Evolutionary conservation across 2,888 invertebrate genomes (phyloP).

Genomic region (Xiphydria camelus): DNA sequence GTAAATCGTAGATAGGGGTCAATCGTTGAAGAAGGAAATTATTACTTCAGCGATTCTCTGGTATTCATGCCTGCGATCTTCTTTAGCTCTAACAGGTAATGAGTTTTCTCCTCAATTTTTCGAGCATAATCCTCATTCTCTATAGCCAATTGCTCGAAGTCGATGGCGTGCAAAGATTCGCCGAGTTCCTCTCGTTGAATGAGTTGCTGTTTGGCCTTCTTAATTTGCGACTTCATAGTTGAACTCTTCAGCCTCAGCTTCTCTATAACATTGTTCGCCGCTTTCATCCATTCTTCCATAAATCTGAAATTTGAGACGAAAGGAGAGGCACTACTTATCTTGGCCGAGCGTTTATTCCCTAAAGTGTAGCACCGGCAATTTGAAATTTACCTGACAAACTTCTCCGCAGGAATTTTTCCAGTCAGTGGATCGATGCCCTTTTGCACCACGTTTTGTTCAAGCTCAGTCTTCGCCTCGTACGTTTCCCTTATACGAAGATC

Average conservation of each 20-base stretch:
- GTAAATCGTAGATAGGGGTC: neutral
- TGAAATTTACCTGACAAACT: constrained; percentile 58
- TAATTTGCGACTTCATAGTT: constrained; percentile 62
- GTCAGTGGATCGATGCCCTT: constrained; percentile 64
- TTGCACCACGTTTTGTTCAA: constrained; percentile 61
- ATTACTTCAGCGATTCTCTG: neutral
- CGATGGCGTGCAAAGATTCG: constrained; percentile 64
- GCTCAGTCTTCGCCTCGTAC: constrained; percentile 58
- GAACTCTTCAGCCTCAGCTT: constrained; percentile 64
- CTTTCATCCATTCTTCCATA: constrained; percentile 66
- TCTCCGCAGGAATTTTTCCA: constrained; percentile 67
- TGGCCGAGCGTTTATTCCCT: neutral
- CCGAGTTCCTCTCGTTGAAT: constrained; percentile 63
- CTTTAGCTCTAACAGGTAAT: constrained; percentile 63
- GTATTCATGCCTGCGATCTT: constrained; percentile 60
- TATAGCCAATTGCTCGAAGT: constrained; percentile 68
- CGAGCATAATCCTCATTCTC: constrained; percentile 62
- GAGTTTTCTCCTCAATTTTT: constrained; percentile 62
- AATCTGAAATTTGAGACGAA: constrained; percentile 61
- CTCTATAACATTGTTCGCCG: constrained; percentile 62
- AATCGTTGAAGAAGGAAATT: neutral
- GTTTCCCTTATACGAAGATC: constrained; percentile 60
- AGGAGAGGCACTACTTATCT: neutral
- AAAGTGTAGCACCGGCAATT: too few species aligned
- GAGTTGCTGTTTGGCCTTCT: constrained; percentile 62